These are phyloP conservation scores for Anisognathus igniventris DNA, from an alignment of 2,797 vertebrate genomes.

Conservation along the genomic window DNA sequence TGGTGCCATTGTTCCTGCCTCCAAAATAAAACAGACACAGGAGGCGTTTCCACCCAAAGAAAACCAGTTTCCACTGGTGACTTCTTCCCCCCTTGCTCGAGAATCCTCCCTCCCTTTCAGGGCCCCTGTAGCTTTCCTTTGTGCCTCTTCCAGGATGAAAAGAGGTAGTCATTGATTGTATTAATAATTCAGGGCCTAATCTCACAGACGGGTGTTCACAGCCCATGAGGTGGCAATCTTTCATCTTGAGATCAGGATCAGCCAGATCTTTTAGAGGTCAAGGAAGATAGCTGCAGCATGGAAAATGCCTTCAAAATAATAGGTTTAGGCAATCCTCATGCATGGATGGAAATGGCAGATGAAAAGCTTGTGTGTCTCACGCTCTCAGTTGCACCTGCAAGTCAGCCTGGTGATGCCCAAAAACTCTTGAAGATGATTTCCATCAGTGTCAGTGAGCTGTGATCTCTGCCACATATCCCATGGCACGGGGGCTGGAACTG, in stretches of 20 bases:
- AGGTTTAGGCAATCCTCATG: not conserved
- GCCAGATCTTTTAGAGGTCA: slow-evolving; percentile 44
- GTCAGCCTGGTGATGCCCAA: not conserved
- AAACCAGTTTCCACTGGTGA: slow-evolving; percentile 31
- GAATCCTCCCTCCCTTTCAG: slow-evolving; percentile 23
- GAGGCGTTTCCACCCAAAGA: not conserved
- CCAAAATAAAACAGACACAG: not conserved
- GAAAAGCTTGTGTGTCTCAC: not conserved
- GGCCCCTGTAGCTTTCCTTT: slow-evolving; percentile 39
- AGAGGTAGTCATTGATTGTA: slow-evolving; percentile 63
- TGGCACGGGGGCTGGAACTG: not conserved
- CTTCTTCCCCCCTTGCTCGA: not conserved
- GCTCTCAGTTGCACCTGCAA: not conserved
- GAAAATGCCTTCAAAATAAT: slow-evolving; percentile 18
- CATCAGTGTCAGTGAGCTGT: not conserved
- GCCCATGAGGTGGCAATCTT: slow-evolving; percentile 52
- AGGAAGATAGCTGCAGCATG: slow-evolving; percentile 4
- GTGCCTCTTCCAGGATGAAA: slow-evolving; percentile 52
- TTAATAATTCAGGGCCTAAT: slow-evolving; percentile 66
- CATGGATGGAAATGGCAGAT: not conserved
- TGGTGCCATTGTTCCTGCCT: not conserved
- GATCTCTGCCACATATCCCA: not conserved
- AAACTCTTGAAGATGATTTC: not conserved
- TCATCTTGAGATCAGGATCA: slow-evolving; percentile 52
- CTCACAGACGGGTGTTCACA: slow-evolving; percentile 47